phyloP scores from a whole-genome alignment of 2,797 vertebrate species.

The Ptychadena robeensis region DNA sequence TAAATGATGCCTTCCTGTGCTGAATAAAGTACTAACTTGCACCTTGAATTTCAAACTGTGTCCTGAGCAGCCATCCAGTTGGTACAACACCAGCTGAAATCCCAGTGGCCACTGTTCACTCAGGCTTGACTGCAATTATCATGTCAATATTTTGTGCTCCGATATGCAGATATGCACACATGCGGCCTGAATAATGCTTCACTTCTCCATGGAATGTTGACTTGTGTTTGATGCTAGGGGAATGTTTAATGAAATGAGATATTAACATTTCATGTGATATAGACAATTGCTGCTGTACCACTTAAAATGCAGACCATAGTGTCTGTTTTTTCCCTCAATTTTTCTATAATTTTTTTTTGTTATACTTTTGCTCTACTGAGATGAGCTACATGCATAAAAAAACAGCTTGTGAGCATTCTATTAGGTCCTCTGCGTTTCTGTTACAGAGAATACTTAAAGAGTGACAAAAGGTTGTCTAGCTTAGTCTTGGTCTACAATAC shows the following conservation, averaged over 20 bases:
- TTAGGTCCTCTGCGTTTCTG: too few relatives aligned
- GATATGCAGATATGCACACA: slow-evolving; percentile 85
- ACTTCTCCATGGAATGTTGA: slow-evolving; percentile 82
- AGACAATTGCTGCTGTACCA: slow-evolving; percentile 72
- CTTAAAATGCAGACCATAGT: slow-evolving; percentile 66
- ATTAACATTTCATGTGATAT: slow-evolving; percentile 75
- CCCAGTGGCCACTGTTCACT: slow-evolving; percentile 83
- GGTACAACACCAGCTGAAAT: slow-evolving; percentile 89
- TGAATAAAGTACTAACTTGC: slow-evolving; percentile 89
- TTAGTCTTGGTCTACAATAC: too few relatives aligned
- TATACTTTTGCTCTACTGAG: not conserved
- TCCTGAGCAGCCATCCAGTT: slow-evolving; percentile 95
- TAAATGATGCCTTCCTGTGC: slow-evolving; percentile 90
- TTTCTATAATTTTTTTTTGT: not conserved
- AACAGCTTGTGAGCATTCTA: not conserved
- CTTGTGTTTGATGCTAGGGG: slow-evolving; percentile 76
- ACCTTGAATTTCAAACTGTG: slow-evolving; percentile 89
- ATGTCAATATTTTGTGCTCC: slow-evolving; percentile 94
- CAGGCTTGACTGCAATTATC: slow-evolving; percentile 96
- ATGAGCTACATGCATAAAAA: not conserved
- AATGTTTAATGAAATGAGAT: slow-evolving; percentile 79
- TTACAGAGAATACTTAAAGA: too few relatives aligned
- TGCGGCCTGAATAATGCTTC: slow-evolving; percentile 83
- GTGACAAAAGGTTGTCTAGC: too few relatives aligned
- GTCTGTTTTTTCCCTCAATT: not conserved